These are phyloP conservation scores for Botia kubotai DNA, from an alignment of 2,797 vertebrate genomes.

Conservation along the genomic window DNA sequence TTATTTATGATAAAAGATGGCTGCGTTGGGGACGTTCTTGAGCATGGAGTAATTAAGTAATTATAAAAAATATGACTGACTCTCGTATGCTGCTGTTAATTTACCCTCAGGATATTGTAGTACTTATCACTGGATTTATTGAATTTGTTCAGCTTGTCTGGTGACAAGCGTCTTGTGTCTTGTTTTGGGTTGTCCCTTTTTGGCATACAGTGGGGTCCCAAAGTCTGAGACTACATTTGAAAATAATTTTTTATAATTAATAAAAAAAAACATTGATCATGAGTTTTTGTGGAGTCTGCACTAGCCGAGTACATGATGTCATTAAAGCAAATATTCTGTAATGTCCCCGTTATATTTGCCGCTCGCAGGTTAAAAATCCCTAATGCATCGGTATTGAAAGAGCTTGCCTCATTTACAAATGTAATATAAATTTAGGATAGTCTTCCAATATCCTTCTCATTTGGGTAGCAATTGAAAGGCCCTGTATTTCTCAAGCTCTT, in stretches of 20 bases:
- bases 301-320: too few relatives aligned
- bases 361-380: constrained; percentile 76
- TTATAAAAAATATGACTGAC: constrained; percentile 82
- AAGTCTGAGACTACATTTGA: background rate
- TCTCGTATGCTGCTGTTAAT: constrained; percentile 79
- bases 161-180: background rate
- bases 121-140: background rate
- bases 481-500: constrained; percentile 64
- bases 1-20: constrained; percentile 77
- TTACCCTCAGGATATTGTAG: constrained; percentile 68
- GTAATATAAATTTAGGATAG: constrained; percentile 88
- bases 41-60: constrained; percentile 73
- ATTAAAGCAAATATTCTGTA: constrained; percentile 3
- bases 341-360: constrained; percentile 68
- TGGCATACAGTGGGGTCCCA: background rate
- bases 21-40: constrained; percentile 75
- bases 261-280: too few relatives aligned
- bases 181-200: background rate
- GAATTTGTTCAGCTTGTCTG: background rate
- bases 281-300: too few relatives aligned
- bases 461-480: constrained; percentile 82
- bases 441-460: constrained; percentile 85
- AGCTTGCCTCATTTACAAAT: constrained; percentile 90
- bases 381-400: constrained; percentile 79
- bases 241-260: background rate